A percentile compares a stretch with the other conserved stretches of the same genome.
Conservation (phyloP, 2,113 vertebrate species). For the Embiotoca jacksoni region DNA sequence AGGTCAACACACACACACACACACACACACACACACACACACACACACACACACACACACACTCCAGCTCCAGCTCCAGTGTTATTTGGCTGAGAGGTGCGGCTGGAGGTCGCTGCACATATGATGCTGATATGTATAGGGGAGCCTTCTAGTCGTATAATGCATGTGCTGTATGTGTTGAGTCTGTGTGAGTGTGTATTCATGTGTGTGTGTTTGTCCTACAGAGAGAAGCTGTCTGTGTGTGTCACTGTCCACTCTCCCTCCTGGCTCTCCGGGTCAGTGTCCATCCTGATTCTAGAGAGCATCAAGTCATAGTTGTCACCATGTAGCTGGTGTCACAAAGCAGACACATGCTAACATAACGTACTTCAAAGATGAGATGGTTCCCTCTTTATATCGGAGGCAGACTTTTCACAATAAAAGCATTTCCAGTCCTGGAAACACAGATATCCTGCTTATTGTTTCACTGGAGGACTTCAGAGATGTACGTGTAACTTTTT, state of each 20-base stretch:
- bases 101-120: slow-evolving; percentile 49
- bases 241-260: slow-evolving; percentile 17
- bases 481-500: neutral
- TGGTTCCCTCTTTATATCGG: too few species aligned
- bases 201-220: slow-evolving; percentile 17
- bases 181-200: slow-evolving; percentile 9
- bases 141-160: slow-evolving; percentile 18
- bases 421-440: too few species aligned
- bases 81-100: slow-evolving; percentile 15
- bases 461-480: too few species aligned
- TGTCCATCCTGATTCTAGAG: slow-evolving; percentile 28
- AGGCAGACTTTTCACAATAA: too few species aligned
- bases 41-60: slow-evolving; percentile 1
- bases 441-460: too few species aligned
- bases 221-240: slow-evolving; percentile 23
- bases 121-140: slow-evolving; percentile 57
- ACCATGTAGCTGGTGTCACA: slow-evolving; percentile 23
- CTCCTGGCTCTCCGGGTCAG: slow-evolving; percentile 9
- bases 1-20: slow-evolving; percentile 25
- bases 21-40: neutral
- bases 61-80: neutral
- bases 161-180: neutral
- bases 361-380: neutral
- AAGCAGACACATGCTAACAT: neutral
- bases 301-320: neutral